phyloP scores from a whole-genome alignment of 2,113 vertebrate species.

The Anolis sagrei region DNA sequence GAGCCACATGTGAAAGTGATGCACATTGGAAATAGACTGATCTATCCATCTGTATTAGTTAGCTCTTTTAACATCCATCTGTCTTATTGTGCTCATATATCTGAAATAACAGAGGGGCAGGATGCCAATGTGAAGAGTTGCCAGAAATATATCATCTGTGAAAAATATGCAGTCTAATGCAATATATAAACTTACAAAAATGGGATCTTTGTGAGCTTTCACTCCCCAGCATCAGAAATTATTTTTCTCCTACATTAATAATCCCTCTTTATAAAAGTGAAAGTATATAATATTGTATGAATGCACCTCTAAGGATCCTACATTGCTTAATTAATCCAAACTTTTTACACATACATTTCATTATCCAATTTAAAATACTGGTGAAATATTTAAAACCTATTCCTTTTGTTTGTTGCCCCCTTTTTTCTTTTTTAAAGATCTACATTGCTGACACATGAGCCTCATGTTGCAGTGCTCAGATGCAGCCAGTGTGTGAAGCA shows the following conservation, averaged over 20 bases:
- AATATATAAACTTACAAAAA: not conserved
- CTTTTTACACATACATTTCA: too few species aligned
- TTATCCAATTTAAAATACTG: too few species aligned
- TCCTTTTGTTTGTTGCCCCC: too few species aligned
- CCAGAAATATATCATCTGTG: slow-evolving; percentile 13
- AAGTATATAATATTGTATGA: slow-evolving; percentile 1
- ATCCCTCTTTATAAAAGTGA: not conserved
- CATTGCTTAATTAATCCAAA: too few species aligned
- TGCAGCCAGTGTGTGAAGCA: too few species aligned
- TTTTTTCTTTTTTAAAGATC: too few species aligned
- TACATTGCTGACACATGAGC: too few species aligned
- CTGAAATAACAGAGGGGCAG: slow-evolving; percentile 4
- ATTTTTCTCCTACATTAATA: not conserved
- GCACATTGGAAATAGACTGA: not conserved
- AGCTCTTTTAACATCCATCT: not conserved
- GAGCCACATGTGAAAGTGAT: not conserved
- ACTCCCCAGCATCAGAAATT: not conserved
- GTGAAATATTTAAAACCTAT: too few species aligned
- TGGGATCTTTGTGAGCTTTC: not conserved
- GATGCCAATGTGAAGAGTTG: slow-evolving; percentile 1
- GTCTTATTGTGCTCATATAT: not conserved
- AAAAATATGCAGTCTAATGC: not conserved
- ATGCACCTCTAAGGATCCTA: not conserved
- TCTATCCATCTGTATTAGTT: not conserved
- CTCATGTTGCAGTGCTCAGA: too few species aligned